Conservation (phyloP, 2,888 invertebrate genomes). For the Salticus scenicus region DNA sequence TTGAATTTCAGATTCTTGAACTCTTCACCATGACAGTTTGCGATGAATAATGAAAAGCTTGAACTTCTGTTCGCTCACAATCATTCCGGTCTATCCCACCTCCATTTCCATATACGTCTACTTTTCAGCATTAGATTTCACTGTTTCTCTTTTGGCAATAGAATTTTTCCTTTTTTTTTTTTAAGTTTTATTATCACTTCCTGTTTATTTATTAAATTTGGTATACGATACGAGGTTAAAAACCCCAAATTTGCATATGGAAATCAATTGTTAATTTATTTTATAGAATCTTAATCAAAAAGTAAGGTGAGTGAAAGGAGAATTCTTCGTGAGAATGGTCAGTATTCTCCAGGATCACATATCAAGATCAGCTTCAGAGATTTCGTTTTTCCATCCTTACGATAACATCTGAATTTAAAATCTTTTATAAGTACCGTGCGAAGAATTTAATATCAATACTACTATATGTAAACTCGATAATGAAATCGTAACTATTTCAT, state of each 20-base stretch:
- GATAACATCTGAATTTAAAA: too few relatives aligned
- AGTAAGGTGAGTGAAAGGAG: too few relatives aligned
- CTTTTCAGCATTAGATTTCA: not conserved
- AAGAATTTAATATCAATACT: too few relatives aligned
- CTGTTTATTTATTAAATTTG: not conserved
- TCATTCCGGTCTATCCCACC: not conserved
- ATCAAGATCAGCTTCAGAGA: too few relatives aligned
- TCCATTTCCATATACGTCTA: not conserved
- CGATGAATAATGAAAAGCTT: not conserved
- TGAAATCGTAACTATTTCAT: too few relatives aligned
- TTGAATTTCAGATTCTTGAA: slow-evolving; percentile 7
- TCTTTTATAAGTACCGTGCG: too few relatives aligned
- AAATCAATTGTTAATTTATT: not conserved
- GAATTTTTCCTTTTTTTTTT: not conserved
- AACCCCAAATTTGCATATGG: not conserved
- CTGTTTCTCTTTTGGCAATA: not conserved
- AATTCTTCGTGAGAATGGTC: too few relatives aligned
- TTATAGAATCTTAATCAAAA: not conserved
- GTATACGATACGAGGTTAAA: too few relatives aligned
- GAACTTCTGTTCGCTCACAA: not conserved
- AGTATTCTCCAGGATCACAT: too few relatives aligned
- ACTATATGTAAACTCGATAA: too few relatives aligned
- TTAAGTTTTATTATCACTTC: not conserved
- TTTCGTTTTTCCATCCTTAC: too few relatives aligned
- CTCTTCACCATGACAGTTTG: not conserved